Conservation (phyloP, 1,140 invertebrate species). For the Eueides isabella region DNA sequence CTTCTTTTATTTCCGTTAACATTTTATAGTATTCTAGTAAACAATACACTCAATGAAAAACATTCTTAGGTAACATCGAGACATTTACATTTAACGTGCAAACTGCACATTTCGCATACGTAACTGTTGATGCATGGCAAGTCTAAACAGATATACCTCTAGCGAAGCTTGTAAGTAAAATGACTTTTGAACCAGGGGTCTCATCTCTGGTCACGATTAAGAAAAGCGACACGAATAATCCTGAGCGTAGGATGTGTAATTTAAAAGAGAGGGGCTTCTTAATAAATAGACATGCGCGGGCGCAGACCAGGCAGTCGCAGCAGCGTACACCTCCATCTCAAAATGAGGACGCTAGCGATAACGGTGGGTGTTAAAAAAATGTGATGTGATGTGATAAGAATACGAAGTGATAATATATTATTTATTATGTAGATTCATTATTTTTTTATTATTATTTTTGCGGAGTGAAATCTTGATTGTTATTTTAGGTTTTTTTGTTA, state of each 20-base stretch:
- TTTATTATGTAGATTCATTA: neutral
- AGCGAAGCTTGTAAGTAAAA: neutral
- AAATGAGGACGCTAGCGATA: conserved; percentile 65
- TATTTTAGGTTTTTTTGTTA: neutral
- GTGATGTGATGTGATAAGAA: conserved; percentile 47
- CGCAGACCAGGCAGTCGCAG: conserved; percentile 48
- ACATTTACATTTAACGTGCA: neutral
- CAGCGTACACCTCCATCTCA: conserved; percentile 53
- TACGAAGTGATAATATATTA: neutral
- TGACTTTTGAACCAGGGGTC: conserved; percentile 45
- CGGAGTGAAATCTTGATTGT: neutral
- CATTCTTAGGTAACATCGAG: neutral
- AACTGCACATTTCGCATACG: neutral
- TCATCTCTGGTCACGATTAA: conserved; percentile 47
- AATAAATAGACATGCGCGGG: conserved; percentile 54
- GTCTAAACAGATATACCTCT: neutral
- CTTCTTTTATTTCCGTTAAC: neutral
- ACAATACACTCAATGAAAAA: neutral
- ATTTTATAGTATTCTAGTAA: neutral
- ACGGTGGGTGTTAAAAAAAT: conserved; percentile 54
- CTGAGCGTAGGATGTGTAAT: conserved; percentile 45
- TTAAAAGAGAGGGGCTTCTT: conserved; percentile 55
- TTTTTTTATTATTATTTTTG: neutral
- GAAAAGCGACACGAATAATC: conserved; percentile 45
- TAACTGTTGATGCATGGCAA: neutral